Percentiles rank a stretch among this genome's conserved stretches.
These are phyloP conservation scores for Phortica magna DNA, from an alignment of 2,888 invertebrate genomes.

Conservation along the genomic window DNA sequence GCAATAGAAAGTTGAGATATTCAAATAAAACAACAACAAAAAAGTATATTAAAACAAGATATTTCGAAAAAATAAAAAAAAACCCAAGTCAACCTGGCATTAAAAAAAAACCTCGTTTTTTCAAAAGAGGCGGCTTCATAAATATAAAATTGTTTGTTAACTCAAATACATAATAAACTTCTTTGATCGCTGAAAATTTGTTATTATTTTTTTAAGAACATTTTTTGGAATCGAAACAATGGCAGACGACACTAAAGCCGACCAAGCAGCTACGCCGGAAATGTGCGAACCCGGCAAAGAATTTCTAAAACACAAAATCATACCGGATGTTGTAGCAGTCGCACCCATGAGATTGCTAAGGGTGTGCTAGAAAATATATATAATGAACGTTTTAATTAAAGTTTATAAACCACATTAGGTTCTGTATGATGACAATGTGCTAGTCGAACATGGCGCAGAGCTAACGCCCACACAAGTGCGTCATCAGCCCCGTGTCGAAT, in stretches of 20 bases:
- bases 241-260: background rate
- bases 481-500: constrained; percentile 69
- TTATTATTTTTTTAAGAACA: background rate
- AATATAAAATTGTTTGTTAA: background rate
- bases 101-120: too few species aligned
- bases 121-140: too few species aligned
- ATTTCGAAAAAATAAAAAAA: constrained; percentile 46
- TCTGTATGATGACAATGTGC: constrained; percentile 72
- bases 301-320: constrained; percentile 48
- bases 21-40: constrained; percentile 2
- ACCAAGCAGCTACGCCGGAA: background rate
- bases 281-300: constrained; percentile 32
- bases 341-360: constrained; percentile 48
- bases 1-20: background rate
- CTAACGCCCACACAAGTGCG: constrained; percentile 84
- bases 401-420: constrained; percentile 52
- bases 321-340: constrained; percentile 51
- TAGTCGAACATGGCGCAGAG: constrained; percentile 82
- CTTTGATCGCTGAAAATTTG: background rate
- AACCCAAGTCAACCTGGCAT: too few species aligned
- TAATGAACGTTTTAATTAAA: background rate
- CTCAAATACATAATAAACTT: constrained; percentile 6
- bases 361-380: constrained; percentile 44
- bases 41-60: constrained; percentile 47
- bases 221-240: background rate